Base-by-base conservation (phyloP, 2,888 invertebrate species). In the Phalangium opilio region DNA sequence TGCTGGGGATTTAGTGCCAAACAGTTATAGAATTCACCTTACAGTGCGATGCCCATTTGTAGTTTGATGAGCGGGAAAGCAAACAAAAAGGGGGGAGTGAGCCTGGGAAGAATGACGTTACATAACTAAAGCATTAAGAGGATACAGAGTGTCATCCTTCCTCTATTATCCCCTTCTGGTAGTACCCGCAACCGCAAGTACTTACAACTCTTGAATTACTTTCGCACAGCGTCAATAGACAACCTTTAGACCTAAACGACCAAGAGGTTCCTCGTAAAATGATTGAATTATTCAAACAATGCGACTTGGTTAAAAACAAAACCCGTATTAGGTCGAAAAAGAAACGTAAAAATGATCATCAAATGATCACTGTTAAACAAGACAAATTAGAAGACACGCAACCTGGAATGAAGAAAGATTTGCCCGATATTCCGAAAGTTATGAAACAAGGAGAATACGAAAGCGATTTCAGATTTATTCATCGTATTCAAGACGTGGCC, bases 321-420 rank as follows among this genome's bases (percentile, higher is more conserved):
- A 47, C 43, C 20, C n/a, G 20, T 1, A 52, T 50, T 21, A 43
- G 34, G 21, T 41, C 17, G n/a, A 51, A 33, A 32, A 50, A 50
- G 15, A 45, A 45, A 38, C 48, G 47, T 19, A 52, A 52, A 19
- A 45, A 50, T 3, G 47, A 50, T 43, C 47, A 52, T 41, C 45
- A 48, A 36, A 41, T n/a, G n/a, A 19, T 47, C 43, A 15, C 45
- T 47, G 49, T 51, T 11, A 47, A 41, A 38, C 49, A 39, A 27
- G 41, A 44, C 27, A 46, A 40, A n/a, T 19, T 40, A 35, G 51
- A 51, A 11, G 40, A 27, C 3, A 34, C 38, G 17, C 21, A 49
- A 35, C 36, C 38, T 14, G 48, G 45, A 27, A 41, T 35, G 32
- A 41, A 41, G 12, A 36, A 21, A 44, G 20, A 32, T 18, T 11